phyloP scores from a whole-genome alignment of 2,888 invertebrate species.

The Hetaerina titia region DNA sequence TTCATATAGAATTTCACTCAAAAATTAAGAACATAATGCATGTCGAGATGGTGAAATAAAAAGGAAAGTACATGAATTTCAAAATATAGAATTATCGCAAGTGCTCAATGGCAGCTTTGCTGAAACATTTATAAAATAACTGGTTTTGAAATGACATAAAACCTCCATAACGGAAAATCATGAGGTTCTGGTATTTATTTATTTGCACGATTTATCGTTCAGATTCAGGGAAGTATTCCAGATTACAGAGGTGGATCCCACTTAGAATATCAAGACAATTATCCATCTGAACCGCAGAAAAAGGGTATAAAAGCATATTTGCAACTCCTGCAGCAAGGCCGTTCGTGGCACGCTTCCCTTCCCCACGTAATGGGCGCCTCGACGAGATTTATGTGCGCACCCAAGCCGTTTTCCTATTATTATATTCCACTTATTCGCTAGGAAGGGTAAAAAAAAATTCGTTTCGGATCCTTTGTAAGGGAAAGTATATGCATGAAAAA shows the following conservation, averaged over 20 bases:
- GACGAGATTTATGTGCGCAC: constrained; percentile 30
- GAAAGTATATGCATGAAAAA: background rate
- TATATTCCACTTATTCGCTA: background rate
- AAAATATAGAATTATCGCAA: too few relatives aligned
- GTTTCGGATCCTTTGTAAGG: background rate
- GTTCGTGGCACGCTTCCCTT: constrained; percentile 36
- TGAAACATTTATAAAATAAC: too few relatives aligned
- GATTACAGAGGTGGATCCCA: background rate
- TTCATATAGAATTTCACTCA: too few relatives aligned
- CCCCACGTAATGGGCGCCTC: constrained; percentile 10
- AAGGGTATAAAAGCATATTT: constrained; percentile 10
- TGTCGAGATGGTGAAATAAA: too few relatives aligned
- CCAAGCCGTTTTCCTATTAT: background rate
- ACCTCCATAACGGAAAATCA: too few relatives aligned
- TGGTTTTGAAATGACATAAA: too few relatives aligned
- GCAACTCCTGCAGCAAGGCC: background rate
- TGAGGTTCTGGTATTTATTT: background rate
- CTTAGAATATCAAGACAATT: background rate
- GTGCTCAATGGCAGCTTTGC: too few relatives aligned
- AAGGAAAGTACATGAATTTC: too few relatives aligned
- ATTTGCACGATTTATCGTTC: background rate
- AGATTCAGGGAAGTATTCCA: background rate
- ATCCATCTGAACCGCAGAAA: background rate
- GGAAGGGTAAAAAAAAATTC: background rate
- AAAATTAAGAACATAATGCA: too few relatives aligned